Percentiles rank a stretch among this genome's conserved stretches.
Evolutionary conservation across 1,140 invertebrate genomes (phyloP).

Genomic region (Helicorthomorpha holstii): DNA sequence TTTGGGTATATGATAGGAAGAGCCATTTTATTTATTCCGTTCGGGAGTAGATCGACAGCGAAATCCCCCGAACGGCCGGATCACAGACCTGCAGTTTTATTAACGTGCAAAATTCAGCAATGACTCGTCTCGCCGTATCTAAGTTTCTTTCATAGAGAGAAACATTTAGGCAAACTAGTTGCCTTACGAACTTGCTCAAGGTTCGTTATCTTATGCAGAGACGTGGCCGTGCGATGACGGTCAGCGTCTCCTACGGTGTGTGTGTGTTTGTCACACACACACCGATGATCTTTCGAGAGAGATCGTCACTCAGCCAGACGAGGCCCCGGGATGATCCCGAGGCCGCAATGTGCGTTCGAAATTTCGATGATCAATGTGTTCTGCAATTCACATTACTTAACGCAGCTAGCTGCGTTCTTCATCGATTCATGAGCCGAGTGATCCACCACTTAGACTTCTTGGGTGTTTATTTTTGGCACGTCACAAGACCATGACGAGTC

Average conservation of each 20-base stretch:
- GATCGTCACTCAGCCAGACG: constrained; percentile 1
- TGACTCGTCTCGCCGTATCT: not conserved
- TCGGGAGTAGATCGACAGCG: not conserved
- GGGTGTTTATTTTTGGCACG: not conserved
- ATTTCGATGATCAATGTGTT: constrained; percentile 14
- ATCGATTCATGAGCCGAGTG: constrained; percentile 17
- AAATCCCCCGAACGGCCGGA: not conserved
- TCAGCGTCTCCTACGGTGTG: not conserved
- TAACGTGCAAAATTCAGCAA: not conserved
- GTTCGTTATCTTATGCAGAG: not conserved
- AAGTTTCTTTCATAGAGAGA: not conserved
- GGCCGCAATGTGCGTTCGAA: constrained; percentile 14
- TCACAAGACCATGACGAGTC: not conserved
- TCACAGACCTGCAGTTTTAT: not conserved
- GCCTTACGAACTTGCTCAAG: not conserved
- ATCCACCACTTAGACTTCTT: constrained; percentile 16
- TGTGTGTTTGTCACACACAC: not conserved
- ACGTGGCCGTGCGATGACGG: not conserved
- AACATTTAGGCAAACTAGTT: not conserved
- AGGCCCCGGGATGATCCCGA: constrained; percentile 3
- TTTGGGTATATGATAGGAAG: constrained; percentile 15
- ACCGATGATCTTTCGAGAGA: not conserved
- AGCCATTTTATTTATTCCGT: not conserved
- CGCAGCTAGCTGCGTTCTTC: constrained; percentile 21
- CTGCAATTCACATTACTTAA: constrained; percentile 19